Evolutionary conservation across 1,140 invertebrate species (phyloP).

Genomic region (Agrilus planipennis): DNA sequence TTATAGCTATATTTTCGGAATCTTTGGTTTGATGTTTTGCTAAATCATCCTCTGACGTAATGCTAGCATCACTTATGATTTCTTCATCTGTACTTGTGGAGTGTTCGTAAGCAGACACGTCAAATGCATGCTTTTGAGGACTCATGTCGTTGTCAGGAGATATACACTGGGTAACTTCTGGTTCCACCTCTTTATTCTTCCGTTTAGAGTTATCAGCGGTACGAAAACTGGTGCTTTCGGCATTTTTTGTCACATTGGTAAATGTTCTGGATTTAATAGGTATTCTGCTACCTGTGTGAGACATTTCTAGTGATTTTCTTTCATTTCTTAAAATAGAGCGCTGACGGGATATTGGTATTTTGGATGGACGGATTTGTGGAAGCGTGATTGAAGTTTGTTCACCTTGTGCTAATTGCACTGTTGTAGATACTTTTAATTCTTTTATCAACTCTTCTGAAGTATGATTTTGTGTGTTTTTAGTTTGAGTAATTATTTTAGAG

Average conservation of each 20-base stretch:
- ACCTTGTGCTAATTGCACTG: conserved; percentile 27
- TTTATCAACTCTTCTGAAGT: neutral
- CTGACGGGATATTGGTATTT: conserved; percentile 27
- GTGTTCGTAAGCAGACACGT: too few relatives aligned
- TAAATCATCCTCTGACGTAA: neutral
- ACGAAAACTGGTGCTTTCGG: too few relatives aligned
- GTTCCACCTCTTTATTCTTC: too few relatives aligned
- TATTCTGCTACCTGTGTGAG: conserved; percentile 22
- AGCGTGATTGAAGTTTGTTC: conserved; percentile 16
- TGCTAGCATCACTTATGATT: neutral
- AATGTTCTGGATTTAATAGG: conserved; percentile 19
- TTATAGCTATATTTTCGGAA: conserved; percentile 4
- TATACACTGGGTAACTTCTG: too few relatives aligned
- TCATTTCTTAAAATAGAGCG: conserved; percentile 19
- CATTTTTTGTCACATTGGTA: too few relatives aligned
- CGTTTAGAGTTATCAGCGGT: too few relatives aligned
- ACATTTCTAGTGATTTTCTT: conserved; percentile 14
- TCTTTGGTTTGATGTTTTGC: neutral
- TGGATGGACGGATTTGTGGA: conserved; percentile 20
- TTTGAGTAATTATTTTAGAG: too few relatives aligned
- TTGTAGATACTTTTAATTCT: conserved; percentile 16
- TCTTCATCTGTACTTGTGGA: too few relatives aligned
- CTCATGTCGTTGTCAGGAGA: too few relatives aligned
- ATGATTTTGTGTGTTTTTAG: conserved; percentile 11
- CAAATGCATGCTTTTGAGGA: too few relatives aligned